Evolutionary conservation across 2,888 invertebrate genomes (phyloP), one percentile per base, ranked within the genome.

Genomic region (Ichneumoninae sp.): DNA sequence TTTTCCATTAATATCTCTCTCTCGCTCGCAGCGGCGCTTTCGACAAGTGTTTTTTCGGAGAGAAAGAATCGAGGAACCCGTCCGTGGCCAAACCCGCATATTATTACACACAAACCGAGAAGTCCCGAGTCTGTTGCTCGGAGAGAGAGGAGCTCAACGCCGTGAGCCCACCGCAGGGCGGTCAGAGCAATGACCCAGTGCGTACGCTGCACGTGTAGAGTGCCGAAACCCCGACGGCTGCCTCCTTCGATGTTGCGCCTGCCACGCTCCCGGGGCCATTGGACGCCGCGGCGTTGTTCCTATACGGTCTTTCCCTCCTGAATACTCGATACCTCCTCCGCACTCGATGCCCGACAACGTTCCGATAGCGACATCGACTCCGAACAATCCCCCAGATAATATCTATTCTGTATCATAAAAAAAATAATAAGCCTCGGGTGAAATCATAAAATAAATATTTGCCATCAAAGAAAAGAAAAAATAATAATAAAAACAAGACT

Each of bases 131-230:
- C 57, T 57, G 57, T 57, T 57, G 22, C 13, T 65, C 33, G 62
- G 62, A 47, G 57, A 57, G 57, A 62, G 30, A 36, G 65, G 74
- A 75, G 65, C 74, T 65, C 65, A 65, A 75, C 74, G 74, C 62
- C 50, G 50, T 50, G 50, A 65, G 62, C 74, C 57, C 62, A 70
- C 74, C 50, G 54, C 40, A 22, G 40, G 52, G 72, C 57, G 57
- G 60, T 33, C 88, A 88, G 93, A 91, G 92, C 93, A 93, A 92
- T 93, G 93, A 92, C 92, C 93, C 87, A 93, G 89, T 93, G 91
- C 88, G 90, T 89, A 86, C 87, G 89, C 88, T 91, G 91, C 92
- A 92, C 92, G 92, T 93, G 92, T 91, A 89, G 87, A 85, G 70
- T 68, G 83, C 71, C 40, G 89, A 92, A 92, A 92, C 92, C 92